Base-by-base conservation (phyloP, 92 coral and sea anemone species). In the Epizoanthus illoricatus region DNA sequence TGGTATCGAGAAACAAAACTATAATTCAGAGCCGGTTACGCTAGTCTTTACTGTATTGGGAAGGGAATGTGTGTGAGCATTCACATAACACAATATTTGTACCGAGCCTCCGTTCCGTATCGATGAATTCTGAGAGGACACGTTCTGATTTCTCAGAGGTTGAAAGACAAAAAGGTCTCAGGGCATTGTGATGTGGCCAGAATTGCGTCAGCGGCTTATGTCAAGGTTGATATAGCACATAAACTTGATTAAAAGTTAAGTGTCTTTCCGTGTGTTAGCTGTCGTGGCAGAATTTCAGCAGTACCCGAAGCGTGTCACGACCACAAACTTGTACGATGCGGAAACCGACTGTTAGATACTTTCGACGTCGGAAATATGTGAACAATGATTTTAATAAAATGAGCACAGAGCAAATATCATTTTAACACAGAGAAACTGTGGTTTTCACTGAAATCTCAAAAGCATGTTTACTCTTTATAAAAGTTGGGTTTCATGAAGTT, bases 81-180 rank as follows among this genome's bases (percentile, higher is more conserved):
- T 63, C 13, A 78, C 42, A 21, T 33, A 39, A 40, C 5, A 19
- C 15, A 11, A 42, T 78, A 78, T 62, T 43, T 2, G 36, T 5
- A 45, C 42, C 10, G n/a, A 11, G 24, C 16, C 18, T 9, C 12
- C 19, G 54, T 16, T 64, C 43, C 41, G 24, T 63, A 3, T 78
- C 42, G 58, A 10, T 63, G 61, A 55, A 23, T 41, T 75, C 69
- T 41, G 56, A 12, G 49, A 65, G 54, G 87, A 59, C 90, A 87
- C 90, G 90, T 87, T 83, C 21, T 69, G 58, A 49, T 33, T 64
- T 84, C 81, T 79, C 59, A 87, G 87, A 87, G 90, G 90, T 59
- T 67, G 56, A 72, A n/a, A 12, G 58, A 84, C 87, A 60, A 68
- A 78, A 63, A 15, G 71, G 45, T 28, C n/a, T 13, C 6, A 7